Base-by-base conservation (phyloP, 2,113 vertebrate genomes). In the Columbina picui region DNA sequence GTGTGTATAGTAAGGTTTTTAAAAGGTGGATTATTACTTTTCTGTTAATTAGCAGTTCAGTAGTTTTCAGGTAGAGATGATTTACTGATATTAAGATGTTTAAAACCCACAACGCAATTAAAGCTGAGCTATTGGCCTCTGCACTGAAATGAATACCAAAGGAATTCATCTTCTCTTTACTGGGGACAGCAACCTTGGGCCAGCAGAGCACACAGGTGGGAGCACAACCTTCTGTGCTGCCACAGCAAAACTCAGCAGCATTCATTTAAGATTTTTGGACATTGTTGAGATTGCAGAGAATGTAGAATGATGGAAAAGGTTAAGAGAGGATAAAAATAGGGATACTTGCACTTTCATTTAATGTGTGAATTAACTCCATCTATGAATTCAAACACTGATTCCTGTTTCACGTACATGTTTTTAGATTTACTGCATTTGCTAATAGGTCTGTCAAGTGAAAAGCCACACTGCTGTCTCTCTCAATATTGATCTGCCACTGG, bases 401-500 rank as follows among this genome's bases (percentile, higher is more conserved):
- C 22, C 43, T n/a, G 18, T 75, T 84, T 87, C n/a, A 17, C 1
- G 1, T 65, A 36, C 6, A 0, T 84, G 10, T 50, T 78, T 94
- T 78, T 68, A 39, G 10, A 68, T 69, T 30, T 34, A 30, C 49
- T 73, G 61, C 23, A 16, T 60, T 82, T 82, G 60, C 47, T 78
- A 63, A 8, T 47, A 78, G 60, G 22, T 47, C 41, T 64, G 23
- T 57, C 36, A 79, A 45, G 36, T 41, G 25, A 52, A 69, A 55
- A 76, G 23, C 21, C 10, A 53, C 17, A 2, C 30, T 64, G 43
- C 50, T 36, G 19, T 56, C 27, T 75, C 10, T 63, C 38, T 75
- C 39, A 50, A 1, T 65, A 84, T 16, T 0, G 0, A 34, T 45
- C 41, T 56, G 3, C 14, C 29, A 30, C 20, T 65, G 56, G 36